A percentile compares a stretch with the other conserved stretches of the same genome.
phyloP scores from a whole-genome alignment of 1,140 invertebrate genomes.

The Anoplophora glabripennis region DNA sequence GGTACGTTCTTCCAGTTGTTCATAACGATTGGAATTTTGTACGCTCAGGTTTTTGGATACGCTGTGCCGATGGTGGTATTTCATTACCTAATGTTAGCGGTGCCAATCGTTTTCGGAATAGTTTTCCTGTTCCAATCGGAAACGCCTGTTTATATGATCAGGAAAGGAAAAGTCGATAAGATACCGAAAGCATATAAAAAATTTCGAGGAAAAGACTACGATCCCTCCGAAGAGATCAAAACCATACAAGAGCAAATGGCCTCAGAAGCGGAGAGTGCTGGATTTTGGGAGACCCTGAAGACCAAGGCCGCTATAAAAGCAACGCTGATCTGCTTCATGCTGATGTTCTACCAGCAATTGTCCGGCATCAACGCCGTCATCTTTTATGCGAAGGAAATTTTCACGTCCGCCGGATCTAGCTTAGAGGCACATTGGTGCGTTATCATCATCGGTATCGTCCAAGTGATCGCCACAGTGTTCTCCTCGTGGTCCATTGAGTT shows the following conservation, averaged over 20 bases:
- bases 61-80: conserved; percentile 47
- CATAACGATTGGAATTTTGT: conserved; percentile 62
- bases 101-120: conserved; percentile 59
- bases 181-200: conserved; percentile 64
- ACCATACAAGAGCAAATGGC: conserved; percentile 48
- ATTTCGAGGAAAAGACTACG: conserved; percentile 66
- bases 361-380: conserved; percentile 60
- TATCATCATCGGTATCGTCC: conserved; percentile 71
- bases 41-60: conserved; percentile 57
- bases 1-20: conserved; percentile 67
- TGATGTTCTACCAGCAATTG: conserved; percentile 72
- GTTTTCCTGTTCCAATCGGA: conserved; percentile 67
- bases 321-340: conserved; percentile 55
- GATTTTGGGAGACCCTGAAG: conserved; percentile 49
- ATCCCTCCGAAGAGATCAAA: conserved; percentile 59
- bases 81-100: conserved; percentile 55
- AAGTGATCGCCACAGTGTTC: conserved; percentile 65
- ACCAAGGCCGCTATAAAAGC: conserved; percentile 53
- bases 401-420: conserved; percentile 27
- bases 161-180: conserved; percentile 58
- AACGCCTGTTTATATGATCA: conserved; percentile 57
- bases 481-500: conserved; percentile 64
- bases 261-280: conserved; percentile 40
- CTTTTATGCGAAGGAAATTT: conserved; percentile 58
- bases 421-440: conserved; percentile 59